Conservation (phyloP, 2,888 invertebrate species). For the Tholera decimalis region DNA sequence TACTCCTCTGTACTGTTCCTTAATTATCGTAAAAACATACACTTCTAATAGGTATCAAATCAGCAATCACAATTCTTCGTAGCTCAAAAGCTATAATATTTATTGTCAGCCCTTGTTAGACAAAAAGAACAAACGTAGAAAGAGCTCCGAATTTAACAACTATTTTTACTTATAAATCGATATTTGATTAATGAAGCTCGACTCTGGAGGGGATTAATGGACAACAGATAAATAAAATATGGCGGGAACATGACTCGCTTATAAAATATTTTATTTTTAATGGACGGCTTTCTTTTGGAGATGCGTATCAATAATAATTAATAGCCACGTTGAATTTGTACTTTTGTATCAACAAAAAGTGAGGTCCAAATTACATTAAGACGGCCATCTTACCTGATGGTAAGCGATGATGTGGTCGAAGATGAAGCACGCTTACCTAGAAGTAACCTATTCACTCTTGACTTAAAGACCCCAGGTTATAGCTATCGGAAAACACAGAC, state of each 20-base stretch:
- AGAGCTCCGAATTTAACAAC: conserved; percentile 37
- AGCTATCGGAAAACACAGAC: no score
- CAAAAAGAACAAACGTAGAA: conserved; percentile 44
- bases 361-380: background rate
- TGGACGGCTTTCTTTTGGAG: conserved; percentile 20
- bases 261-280: conserved; percentile 30
- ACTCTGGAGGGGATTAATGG: conserved; percentile 26
- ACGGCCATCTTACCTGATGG: no score
- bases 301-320: background rate
- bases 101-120: conserved; percentile 38
- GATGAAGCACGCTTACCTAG: no score
- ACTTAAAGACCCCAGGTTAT: no score
- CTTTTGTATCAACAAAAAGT: background rate
- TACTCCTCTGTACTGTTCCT: background rate
- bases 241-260: background rate
- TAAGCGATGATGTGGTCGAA: no score
- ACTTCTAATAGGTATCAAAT: background rate
- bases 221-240: conserved; percentile 36
- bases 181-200: conserved; percentile 45
- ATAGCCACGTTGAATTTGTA: background rate
- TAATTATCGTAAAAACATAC: background rate
- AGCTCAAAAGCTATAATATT: conserved; percentile 37
- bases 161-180: conserved; percentile 50
- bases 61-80: background rate
- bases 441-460: no score